Conservation (phyloP, 2,888 invertebrate genomes). For the Antheraea yamamai region DNA sequence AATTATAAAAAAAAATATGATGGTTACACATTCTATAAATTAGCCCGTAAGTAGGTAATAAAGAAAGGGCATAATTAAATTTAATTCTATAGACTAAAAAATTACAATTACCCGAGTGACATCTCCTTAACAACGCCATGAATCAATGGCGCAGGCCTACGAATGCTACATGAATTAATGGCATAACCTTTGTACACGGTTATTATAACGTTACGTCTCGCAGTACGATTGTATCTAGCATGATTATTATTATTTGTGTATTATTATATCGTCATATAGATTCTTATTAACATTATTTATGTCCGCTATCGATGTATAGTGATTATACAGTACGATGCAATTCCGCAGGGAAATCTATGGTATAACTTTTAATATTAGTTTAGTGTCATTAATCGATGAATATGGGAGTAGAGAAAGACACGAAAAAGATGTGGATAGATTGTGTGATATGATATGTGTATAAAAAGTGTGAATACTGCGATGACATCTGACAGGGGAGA, state of each 20-base stretch:
- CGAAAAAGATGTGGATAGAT: too few species aligned
- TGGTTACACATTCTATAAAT: too few species aligned
- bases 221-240: conserved; percentile 17
- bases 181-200: conserved; percentile 40
- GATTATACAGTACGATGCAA: not conserved
- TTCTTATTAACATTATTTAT: not conserved
- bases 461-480: too few species aligned
- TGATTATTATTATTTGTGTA: conserved; percentile 8
- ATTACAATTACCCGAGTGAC: not conserved
- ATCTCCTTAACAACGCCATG: conserved; percentile 42
- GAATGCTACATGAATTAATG: conserved; percentile 40
- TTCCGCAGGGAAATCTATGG: not conserved
- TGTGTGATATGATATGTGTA: too few species aligned
- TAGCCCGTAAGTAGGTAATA: too few species aligned
- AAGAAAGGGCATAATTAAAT: too few species aligned
- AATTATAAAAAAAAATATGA: too few species aligned
- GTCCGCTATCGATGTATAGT: not conserved
- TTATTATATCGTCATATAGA: conserved; percentile 1
- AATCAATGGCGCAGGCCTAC: conserved; percentile 38
- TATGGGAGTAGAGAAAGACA: too few species aligned
- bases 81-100: too few species aligned
- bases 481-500: too few species aligned
- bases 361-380: not conserved
- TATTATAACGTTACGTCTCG: conserved; percentile 21
- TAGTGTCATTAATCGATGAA: not conserved